Percentiles rank a stretch among this genome's conserved stretches.
Conservation (phyloP, 2,888 invertebrate species). For the Pachymerium ferrugineum region DNA sequence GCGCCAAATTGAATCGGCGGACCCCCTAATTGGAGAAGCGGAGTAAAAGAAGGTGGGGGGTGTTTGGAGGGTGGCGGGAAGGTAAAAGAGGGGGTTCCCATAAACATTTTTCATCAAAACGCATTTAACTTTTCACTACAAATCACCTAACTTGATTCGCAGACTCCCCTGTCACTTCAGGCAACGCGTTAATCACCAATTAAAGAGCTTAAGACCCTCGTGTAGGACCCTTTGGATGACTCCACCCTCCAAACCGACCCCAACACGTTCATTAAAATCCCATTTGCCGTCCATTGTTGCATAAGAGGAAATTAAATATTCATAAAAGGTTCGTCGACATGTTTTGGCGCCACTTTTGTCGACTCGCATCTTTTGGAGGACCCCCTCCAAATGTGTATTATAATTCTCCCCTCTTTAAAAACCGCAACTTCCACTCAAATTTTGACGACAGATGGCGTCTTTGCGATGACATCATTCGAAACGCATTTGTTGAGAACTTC, state of each 20-base stretch:
- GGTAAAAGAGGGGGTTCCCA: not conserved
- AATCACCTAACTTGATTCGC: not conserved
- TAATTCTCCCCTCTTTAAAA: not conserved
- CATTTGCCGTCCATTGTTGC: not conserved
- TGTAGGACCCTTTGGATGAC: not conserved
- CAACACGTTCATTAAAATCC: not conserved
- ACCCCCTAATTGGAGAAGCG: not conserved
- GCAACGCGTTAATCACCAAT: constrained; percentile 23
- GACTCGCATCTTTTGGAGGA: not conserved
- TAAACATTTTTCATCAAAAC: constrained; percentile 17
- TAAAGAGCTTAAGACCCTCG: constrained; percentile 19
- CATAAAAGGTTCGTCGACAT: not conserved
- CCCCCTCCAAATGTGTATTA: not conserved
- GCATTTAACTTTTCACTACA: not conserved
- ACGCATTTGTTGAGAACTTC: not conserved
- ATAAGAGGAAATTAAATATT: constrained; percentile 2
- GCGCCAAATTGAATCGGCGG: constrained; percentile 2
- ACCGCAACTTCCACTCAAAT: not conserved
- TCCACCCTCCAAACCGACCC: constrained; percentile 3
- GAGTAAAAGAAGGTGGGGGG: not conserved
- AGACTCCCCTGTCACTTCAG: not conserved
- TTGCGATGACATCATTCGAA: not conserved
- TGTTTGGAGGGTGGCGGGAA: not conserved
- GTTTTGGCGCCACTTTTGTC: not conserved
- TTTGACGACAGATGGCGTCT: not conserved